A percentile compares a stretch with the other conserved stretches of the same genome.
Evolutionary conservation across 2,113 vertebrate genomes (phyloP).

Genomic region (Carassius auratus): DNA sequence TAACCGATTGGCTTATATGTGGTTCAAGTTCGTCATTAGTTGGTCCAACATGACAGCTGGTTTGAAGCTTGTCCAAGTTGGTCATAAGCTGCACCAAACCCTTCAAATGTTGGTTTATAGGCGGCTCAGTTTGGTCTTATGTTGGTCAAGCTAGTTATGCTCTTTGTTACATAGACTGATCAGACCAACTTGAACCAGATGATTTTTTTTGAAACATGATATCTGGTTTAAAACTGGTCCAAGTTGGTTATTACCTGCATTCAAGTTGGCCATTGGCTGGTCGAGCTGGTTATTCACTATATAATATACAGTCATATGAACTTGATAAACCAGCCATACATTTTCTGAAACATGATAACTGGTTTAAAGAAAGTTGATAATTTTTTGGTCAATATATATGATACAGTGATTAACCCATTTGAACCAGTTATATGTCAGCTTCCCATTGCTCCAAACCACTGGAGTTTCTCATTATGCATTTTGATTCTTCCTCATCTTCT

Average conservation of each 20-base stretch:
- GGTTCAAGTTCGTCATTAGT: neutral
- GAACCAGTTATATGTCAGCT: neutral
- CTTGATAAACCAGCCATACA: neutral
- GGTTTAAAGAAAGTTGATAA: neutral
- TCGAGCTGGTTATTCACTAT: neutral
- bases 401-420: neutral
- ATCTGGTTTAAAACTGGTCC: neutral
- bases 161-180: neutral
- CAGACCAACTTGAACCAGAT: neutral
- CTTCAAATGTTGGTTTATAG: neutral
- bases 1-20: neutral
- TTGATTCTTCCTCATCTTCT: slow-evolving; percentile 23
- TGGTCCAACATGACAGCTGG: neutral
- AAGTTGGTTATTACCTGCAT: neutral
- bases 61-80: neutral
- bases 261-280: neutral
- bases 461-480: slow-evolving; percentile 5
- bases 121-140: neutral
- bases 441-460: neutral
- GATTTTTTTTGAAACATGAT: neutral
- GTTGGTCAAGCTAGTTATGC: neutral
- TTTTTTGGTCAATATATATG: neutral
- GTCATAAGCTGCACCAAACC: neutral
- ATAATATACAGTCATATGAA: neutral
- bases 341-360: neutral